Base-by-base conservation (phyloP, 1,140 invertebrate species). In the Harpegnathos saltator region DNA sequence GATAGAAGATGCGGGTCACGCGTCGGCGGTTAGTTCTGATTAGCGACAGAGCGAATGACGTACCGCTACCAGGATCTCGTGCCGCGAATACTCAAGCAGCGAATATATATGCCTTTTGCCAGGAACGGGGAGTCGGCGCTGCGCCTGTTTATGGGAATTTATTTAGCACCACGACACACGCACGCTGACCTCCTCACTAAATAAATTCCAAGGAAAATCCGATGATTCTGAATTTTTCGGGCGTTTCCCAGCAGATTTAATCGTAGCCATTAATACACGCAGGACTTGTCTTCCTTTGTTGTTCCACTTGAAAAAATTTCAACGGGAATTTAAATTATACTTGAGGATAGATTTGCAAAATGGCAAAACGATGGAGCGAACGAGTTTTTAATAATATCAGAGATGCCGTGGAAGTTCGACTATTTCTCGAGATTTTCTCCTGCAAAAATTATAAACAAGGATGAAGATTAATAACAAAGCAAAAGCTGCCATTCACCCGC, bases 21-120 rank as follows among this genome's bases (percentile, higher is more conserved):
- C 91, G 89, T 89, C 90, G 89, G 88, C 93, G 91, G 93, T 94
- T 94, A 94, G 93, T 94, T 94, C 93, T 94, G 93, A 94, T 94
- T 94, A 94, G 93, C 93, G 91, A 89, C 90, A 87, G 92, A 90
- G 89, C 92, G 93, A 94, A 94, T 94, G 93, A 94, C 93, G 93
- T 94, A 94, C 93, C 93, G 93, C 92, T 93, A 91, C 90, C 90
- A 90, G 84, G 89, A 91, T 90, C 87, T 89, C 93, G 93, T 94
- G 93, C 86, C 90, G 85, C 88, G 93, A 93, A 94, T 94, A 91
- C 92, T 74, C 85, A 86, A 92, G 89, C 69, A 85, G 90, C 65
- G 54, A 66, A 65, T 66, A 68, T 73, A 73, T 74, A 56, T 26
- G 75, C 50, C 22, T 26, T 58, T 14, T n/a, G 29, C 33, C 14